A percentile compares a stretch with the other conserved stretches of the same genome.
These are phyloP conservation scores for Jaculus jaculus DNA, from an alignment of 2,113 vertebrate genomes.

Conservation along the genomic window DNA sequence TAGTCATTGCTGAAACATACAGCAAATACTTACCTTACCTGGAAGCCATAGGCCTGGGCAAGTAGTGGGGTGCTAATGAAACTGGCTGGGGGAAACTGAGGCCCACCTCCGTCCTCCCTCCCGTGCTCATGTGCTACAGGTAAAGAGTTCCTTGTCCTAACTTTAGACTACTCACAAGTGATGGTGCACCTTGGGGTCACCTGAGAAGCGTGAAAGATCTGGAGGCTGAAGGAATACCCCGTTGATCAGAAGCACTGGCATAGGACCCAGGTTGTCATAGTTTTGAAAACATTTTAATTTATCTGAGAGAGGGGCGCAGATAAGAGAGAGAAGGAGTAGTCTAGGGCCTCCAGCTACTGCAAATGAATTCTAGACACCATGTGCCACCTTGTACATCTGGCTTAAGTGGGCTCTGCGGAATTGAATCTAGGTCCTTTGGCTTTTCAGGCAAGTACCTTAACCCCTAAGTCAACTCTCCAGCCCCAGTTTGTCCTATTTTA, in stretches of 20 bases:
- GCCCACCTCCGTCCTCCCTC: not conserved
- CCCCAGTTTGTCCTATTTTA: not conserved
- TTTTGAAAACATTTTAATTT: too few species aligned
- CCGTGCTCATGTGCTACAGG: not conserved
- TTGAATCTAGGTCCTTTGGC: not conserved
- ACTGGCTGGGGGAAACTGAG: not conserved
- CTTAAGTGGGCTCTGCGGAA: not conserved
- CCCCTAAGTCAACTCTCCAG: not conserved
- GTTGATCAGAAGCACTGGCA: not conserved
- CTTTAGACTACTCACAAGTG: not conserved
- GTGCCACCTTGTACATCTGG: not conserved
- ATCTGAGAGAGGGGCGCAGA: not conserved
- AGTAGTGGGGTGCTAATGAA: not conserved
- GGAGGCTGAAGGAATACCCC: not conserved
- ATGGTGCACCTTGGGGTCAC: not conserved
- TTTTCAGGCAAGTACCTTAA: not conserved
- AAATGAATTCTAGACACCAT: too few species aligned
- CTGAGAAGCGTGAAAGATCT: not conserved
- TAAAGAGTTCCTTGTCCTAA: not conserved
- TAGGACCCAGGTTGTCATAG: not conserved
- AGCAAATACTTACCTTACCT: slow-evolving; percentile 7
- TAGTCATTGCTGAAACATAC: slow-evolving; percentile 16
- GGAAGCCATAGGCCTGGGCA: slow-evolving; percentile 18
- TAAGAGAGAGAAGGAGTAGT: too few species aligned
- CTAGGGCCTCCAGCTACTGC: too few species aligned